Evolutionary conservation across 2,113 vertebrate species (phyloP), one percentile per base, ranked within the genome.

Genomic region (Rhinichthys klamathensis): DNA sequence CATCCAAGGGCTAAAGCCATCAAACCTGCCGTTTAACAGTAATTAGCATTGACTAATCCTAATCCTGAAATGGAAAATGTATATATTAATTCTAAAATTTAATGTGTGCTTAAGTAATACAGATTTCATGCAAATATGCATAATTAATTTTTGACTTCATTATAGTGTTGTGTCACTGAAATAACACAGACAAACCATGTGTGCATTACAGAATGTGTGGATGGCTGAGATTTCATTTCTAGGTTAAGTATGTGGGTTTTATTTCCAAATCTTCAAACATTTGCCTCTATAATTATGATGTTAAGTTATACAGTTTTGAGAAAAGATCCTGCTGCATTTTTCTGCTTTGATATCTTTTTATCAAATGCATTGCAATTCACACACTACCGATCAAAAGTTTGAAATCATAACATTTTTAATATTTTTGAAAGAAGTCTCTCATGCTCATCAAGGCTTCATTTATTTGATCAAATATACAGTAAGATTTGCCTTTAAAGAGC

Each of bases 121-220:
- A 51, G n/a, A 23, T 54, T 76, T 76, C 74, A 35, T 27, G 35
- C 49, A 61, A 58, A 51, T 80, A 65, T 70, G 46, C 49, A 77
- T 67, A 84, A 83, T 83, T 7, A 10, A 30, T 35, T 30, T 72
- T 56, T 51, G 30, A 69, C 27, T 23, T 35, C 70, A 70, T 70
- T 70, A 70, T 69, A 35, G 32, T 5, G 9, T 38, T 23, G 21
- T 70, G 23, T 69, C 3, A 18, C 32, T 70, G 10, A 41, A 70
- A 38, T 70, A 21, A 21, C 21, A 21, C 10, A 4, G 18, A 70
- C 32, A 38, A 23, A 70, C 16, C 65, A 69, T 70, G 35, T 70
- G 78, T 54, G 35, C 18, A n/a, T 75, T 35, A 21, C 30, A 80
- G 25, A 27, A 69, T 69, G 7, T 69, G 65, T 67, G 38, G 32